Evolutionary conservation across 2,113 vertebrate genomes (phyloP), one percentile per base, ranked within the genome.

Genomic region (Sebastes schlegelii): DNA sequence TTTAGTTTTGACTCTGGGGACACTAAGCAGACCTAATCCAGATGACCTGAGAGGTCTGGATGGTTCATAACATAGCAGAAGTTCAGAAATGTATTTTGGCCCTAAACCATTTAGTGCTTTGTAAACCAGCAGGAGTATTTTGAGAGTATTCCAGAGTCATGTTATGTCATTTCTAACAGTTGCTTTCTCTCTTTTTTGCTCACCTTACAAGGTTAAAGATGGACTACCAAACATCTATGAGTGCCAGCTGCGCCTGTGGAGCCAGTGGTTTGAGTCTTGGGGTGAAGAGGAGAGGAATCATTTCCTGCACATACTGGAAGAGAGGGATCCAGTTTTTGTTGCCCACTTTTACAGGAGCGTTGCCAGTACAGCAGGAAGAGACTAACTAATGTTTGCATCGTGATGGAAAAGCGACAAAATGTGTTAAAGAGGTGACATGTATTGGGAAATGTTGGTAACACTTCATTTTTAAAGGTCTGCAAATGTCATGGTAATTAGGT

Each of bases 221-320:
- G 93, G 93, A 40, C 95, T 97, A 5, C 97, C 96, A 54, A 96
- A 95, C 88, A 96, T 98, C 85, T 97, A 97, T 87, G 96, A 98
- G 72, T 97, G 97, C 89, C 97, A 98, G 90, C 92, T 97, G 26
- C 95, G 96, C 40, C 95, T 98, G 79, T 98, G 97, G 97, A 96
- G 93, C 79, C 97, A 97, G 92, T 98, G 97, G 97, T 98, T 98
- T 85, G 95, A 96, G 85, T 93, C 96, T 34, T 98, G 97, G 97
- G 93, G 94, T 61, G 96, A 97, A 67, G 93, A 96, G 62, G 97
- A 98, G 72, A 95, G 96, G 74, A 98, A 97, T 88, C 91, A 95
- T 58, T 97, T 98, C 88, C 84, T 98, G 58, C 94, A 94, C 84
- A 93, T 94, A 48, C 88, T 98, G 80, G 97, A 98, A 45, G 93